Evolutionary conservation across 2,113 vertebrate species (phyloP), one percentile per base, ranked within the genome.

Genomic region (Podilymbus podiceps): DNA sequence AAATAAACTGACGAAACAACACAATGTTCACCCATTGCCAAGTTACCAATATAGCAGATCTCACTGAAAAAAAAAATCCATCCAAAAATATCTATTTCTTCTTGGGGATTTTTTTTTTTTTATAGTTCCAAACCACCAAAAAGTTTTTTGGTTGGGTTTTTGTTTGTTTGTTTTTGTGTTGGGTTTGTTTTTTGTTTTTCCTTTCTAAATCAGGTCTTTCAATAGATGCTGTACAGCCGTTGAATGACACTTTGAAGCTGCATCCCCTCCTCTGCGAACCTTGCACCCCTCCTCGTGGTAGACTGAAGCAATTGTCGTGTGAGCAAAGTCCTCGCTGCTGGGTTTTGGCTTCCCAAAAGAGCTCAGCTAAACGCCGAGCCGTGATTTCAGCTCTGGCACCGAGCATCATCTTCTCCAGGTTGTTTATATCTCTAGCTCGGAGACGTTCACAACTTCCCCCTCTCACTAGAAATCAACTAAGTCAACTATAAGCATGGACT

Each of bases 261-360:
- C 35, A 22, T 27, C 53, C 64, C 20, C 31, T 49, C 76, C 95
- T 96, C 31, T 35, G 64, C 46, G 92, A 92, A 74, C 62, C 96
- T 95, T 66, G 90, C 88, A 92, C 97, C 77, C 97, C 97, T 60
- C 95, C 98, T 97, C 83, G 97, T 96, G 98, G 96, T 42, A 30
- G 80, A 58, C 4, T 2, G 46, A 22, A 88, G 92, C 63, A 97
- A 91, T 5, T 89, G 88, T 22, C 25, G 19, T 9, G 69, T 14
- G 46, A 79, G 53, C 42, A 82, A 76, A 85, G 63, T 4, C 15
- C 22, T 23, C 8, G 30, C 33, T 20, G 27, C 25, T 4, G 62
- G 24, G 25, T 33, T 78, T 68, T 4, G 74, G 21, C 60, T 88
- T 75, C 64, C 56, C 42, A 64, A 82, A 73, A 55, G 42, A 38